Evolutionary conservation across 2,888 invertebrate genomes (phyloP).

Genomic region (Mystacides longicornis): DNA sequence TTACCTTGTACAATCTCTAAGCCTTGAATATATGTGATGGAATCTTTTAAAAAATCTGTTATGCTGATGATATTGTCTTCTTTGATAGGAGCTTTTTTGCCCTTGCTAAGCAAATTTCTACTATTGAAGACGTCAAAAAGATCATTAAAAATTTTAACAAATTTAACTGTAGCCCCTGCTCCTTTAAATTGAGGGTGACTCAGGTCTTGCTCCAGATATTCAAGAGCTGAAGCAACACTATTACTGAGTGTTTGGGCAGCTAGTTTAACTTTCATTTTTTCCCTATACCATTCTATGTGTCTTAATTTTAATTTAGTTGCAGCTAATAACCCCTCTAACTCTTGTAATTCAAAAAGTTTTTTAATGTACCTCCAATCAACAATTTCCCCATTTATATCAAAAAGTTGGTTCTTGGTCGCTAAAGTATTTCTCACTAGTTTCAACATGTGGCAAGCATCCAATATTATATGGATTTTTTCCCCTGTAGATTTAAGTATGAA

Average conservation of each 20-base stretch:
- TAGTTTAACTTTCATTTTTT: constrained; percentile 1
- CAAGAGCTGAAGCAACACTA: neutral
- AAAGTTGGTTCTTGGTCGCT: neutral
- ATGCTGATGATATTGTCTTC: no score
- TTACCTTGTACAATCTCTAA: no score
- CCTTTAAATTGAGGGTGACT: no score
- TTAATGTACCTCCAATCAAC: neutral
- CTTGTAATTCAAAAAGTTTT: neutral
- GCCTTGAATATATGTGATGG: no score
- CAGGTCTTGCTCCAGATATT: neutral
- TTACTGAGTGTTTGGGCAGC: constrained; percentile 1
- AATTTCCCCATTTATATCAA: neutral
- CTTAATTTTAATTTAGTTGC: neutral
- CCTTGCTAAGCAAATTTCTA: constrained; percentile 3
- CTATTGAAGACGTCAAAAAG: neutral
- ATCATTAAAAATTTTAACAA: no score
- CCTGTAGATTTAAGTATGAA: neutral
- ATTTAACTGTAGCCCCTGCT: no score
- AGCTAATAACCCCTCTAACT: neutral
- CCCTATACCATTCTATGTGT: neutral
- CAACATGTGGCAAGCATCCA: constrained; percentile 1
- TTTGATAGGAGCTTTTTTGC: no score
- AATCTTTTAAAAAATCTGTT: no score
- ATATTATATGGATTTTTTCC: neutral
- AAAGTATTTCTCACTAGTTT: neutral